These are phyloP conservation scores for Dilophus febrilis DNA, from an alignment of 2,888 invertebrate genomes.

Conservation along the genomic window DNA sequence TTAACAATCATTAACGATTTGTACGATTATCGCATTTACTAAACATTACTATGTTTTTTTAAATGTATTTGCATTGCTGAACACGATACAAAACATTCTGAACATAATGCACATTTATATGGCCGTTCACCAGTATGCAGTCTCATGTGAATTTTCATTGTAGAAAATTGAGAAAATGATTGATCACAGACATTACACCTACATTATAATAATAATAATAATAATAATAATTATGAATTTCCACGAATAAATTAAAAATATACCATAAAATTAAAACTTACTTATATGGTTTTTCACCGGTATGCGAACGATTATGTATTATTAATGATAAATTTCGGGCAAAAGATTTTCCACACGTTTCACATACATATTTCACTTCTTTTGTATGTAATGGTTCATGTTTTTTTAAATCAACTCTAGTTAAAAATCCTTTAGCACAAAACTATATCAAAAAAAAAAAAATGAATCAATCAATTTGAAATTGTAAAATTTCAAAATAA, in stretches of 20 bases:
- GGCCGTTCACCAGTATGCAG: conserved; percentile 44
- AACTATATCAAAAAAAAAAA: conserved; percentile 16
- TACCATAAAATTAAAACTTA: too few relatives aligned
- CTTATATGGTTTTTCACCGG: conserved; percentile 38
- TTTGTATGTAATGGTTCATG: conserved; percentile 44
- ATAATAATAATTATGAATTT: neutral
- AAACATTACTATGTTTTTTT: too few relatives aligned
- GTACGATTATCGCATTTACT: too few relatives aligned
- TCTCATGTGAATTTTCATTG: conserved; percentile 43
- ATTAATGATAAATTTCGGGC: conserved; percentile 39
- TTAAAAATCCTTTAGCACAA: conserved; percentile 41
- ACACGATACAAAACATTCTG: too few relatives aligned
- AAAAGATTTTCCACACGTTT: conserved; percentile 42
- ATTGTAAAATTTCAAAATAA: too few relatives aligned
- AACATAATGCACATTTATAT: conserved; percentile 33
- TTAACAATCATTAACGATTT: too few relatives aligned
- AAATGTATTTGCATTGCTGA: too few relatives aligned
- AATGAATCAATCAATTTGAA: too few relatives aligned
- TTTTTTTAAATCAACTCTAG: conserved; percentile 38
- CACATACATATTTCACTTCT: conserved; percentile 42
- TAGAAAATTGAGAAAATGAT: conserved; percentile 45
- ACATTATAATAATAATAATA: conserved; percentile 12
- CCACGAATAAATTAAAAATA: neutral
- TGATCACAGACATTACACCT: conserved; percentile 41
- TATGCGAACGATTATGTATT: conserved; percentile 39